Evolutionary conservation across 2,113 vertebrate species (phyloP).

Genomic region (Bubo blakistoni): DNA sequence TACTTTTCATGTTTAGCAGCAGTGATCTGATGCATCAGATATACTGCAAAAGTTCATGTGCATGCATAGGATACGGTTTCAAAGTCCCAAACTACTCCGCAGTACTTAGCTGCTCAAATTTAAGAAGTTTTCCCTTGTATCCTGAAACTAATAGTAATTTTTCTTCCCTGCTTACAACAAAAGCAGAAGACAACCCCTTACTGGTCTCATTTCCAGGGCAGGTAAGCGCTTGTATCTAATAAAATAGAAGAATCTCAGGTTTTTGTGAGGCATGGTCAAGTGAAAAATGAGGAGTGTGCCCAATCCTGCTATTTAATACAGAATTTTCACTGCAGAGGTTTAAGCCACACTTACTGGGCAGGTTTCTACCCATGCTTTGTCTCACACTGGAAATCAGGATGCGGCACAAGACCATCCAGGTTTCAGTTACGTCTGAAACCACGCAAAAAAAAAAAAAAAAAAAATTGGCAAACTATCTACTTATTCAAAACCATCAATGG

Average conservation of each 20-base stretch:
- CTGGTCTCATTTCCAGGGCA: background rate
- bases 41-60: background rate
- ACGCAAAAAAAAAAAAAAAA: background rate
- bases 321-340: background rate
- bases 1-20: slow-evolving; percentile 15
- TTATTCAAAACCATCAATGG: background rate
- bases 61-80: background rate
- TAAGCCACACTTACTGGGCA: background rate
- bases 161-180: background rate
- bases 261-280: background rate
- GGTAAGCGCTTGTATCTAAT: background rate
- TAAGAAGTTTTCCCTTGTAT: background rate
- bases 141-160: background rate
- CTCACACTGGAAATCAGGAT: background rate
- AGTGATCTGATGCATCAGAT: background rate
- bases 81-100: background rate
- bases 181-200: background rate
- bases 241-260: background rate
- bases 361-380: background rate
- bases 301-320: background rate
- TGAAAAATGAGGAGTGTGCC: background rate
- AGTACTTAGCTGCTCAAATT: background rate
- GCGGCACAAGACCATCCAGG: background rate
- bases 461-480: background rate
- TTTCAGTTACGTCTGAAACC: background rate